Evolutionary conservation across 2,113 vertebrate genomes (phyloP), one percentile per base, ranked within the genome.

Genomic region (Caranx ignobilis): DNA sequence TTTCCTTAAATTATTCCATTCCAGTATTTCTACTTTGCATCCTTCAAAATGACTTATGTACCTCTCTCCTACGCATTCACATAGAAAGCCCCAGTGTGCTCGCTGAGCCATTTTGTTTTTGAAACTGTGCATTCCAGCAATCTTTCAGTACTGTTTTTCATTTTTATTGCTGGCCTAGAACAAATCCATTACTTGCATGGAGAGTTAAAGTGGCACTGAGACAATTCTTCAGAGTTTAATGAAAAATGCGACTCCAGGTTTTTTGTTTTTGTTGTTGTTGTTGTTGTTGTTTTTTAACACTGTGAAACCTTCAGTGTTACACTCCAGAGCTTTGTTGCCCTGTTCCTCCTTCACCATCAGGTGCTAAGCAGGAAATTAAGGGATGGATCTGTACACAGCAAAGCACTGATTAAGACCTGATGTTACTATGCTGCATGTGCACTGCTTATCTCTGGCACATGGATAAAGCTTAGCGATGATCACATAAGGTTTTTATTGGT

Each of bases 331-430:
- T 80, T 88, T 82, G 57, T 78, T 62, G 63, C 39, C 26, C 32
- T 56, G 19, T 68, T 35, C 70, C 11, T 69, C 26, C 43, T 35
- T 11, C 60, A 2, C 62, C 66, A 37, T 72, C 56, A 43, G 75
- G 81, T 68, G 75, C 61, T 57, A 79, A 83, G 75, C 78, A 89
- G 81, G 86, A 88, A 91, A 90, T 89, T 72, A 77, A 81, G 59
- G 52, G 59, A 74, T 34, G 80, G 54, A 76, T 87, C 48, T 50
- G 64, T 82, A 47, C 59, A 71, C 75, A 72, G 48, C 11, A 48
- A 66, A 73, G 67, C 60, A 12, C 15, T 89, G 75, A 91, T 88
- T 65, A 81, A 75, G 62, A 80, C 75, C 81, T 78, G 43, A 78
- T 90, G 85, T 76, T 43, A 21, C 45, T 32, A 31, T 47, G 34